These are phyloP conservation scores for Halichoerus grypus DNA, from an alignment of 2,113 vertebrate species.

Conservation along the genomic window DNA sequence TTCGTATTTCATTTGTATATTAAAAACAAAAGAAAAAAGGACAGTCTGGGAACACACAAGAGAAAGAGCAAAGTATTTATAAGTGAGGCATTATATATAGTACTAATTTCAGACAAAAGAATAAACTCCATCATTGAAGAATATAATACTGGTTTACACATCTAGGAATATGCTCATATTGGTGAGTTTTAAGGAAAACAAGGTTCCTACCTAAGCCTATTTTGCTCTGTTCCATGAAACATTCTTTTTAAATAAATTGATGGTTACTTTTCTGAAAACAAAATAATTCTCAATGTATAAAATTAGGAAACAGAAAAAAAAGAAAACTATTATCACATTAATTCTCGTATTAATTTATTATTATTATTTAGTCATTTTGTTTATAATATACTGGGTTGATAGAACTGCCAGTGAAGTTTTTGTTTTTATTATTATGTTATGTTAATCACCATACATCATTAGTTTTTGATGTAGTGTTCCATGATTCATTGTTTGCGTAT, in stretches of 20 bases:
- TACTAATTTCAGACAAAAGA: conserved; percentile 26
- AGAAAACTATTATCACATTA: background rate
- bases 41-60: background rate
- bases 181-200: background rate
- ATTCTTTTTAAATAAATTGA: conserved; percentile 18
- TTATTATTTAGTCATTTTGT: background rate
- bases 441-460: too few relatives aligned
- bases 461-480: too few relatives aligned
- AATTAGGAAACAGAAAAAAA: background rate
- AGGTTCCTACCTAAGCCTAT: background rate
- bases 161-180: background rate
- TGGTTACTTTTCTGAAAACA: background rate
- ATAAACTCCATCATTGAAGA: background rate
- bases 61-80: background rate
- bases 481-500: too few relatives aligned
- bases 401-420: background rate
- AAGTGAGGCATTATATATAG: background rate
- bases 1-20: background rate
- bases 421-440: background rate
- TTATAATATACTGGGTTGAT: background rate
- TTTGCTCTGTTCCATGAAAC: background rate
- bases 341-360: background rate
- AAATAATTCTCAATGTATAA: background rate
- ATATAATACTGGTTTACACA: background rate
- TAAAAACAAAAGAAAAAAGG: conserved; percentile 30